Base-by-base conservation (phyloP, 2,888 invertebrate species). In the Neoaliturus tenellus region DNA sequence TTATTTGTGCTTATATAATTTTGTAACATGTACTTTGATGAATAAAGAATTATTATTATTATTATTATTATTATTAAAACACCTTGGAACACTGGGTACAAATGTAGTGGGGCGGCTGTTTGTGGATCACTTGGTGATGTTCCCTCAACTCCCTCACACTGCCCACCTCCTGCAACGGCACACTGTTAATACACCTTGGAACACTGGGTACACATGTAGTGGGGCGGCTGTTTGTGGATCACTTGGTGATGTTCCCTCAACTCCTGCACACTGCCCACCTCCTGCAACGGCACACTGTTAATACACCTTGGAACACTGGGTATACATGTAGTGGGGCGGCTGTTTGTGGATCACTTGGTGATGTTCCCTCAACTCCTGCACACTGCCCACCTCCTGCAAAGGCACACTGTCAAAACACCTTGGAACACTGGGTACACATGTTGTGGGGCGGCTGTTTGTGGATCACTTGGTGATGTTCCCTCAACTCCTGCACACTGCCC, bases 51-150 rank as follows among this genome's bases (percentile, higher is more conserved):
- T n/a, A n/a, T n/a, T n/a, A n/a, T n/a, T n/a, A n/a, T n/a, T n/a
- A n/a, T n/a, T n/a, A n/a, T n/a, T n/a, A n/a, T n/a, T n/a, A n/a
- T n/a, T n/a, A n/a, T n/a, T n/a, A n/a, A n/a, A n/a, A n/a, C n/a
- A n/a, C 92, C 87, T 93, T 93, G 69, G 93, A 93, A 88, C 95
- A 95, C 87, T 95, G 94, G 25, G 93, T 92, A 88, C 95, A 95
- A 88, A 92, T 92, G 87, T 94, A 95, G 6, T 93, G 93, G 0
- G 93, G 91, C 85, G 93, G 92, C 87, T 94, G 93, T 67, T 93
- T 93, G 87, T 95, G 95, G 0, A 93, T 92, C 8, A 91, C 90
- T 85, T 92, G 92, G 71, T 93, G 93, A 88, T 95, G 95, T 0
- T 93, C 91, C 82, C 94, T 90, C 44, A 95, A 89, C 85, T 92